Conservation (phyloP, 1,140 invertebrate species). For the Cotesia chilonis region DNA sequence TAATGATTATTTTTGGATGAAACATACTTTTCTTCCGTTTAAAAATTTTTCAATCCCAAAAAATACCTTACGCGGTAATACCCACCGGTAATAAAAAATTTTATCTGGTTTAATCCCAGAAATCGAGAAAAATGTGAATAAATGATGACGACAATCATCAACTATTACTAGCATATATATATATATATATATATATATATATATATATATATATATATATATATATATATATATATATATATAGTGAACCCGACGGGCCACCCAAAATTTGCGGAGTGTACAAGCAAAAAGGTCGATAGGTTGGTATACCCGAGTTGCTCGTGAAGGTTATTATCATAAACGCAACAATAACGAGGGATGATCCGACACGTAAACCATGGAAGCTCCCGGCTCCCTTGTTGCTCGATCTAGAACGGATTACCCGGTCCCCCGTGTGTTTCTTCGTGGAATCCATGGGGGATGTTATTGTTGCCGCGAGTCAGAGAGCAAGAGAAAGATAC, state of each 20-base stretch:
- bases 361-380: slow-evolving; percentile 63
- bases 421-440: slow-evolving; percentile 46
- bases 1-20: no score
- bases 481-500: slow-evolving; percentile 34
- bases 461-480: slow-evolving; percentile 61
- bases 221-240: no score
- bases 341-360: slow-evolving; percentile 67
- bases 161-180: no score
- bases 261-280: slow-evolving; percentile 1
- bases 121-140: not conserved
- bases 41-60: no score
- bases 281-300: not conserved
- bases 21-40: no score
- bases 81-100: no score
- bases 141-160: no score
- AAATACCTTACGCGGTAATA: no score
- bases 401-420: slow-evolving; percentile 53
- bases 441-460: slow-evolving; percentile 53
- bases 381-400: slow-evolving; percentile 38
- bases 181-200: no score
- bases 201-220: no score
- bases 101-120: not conserved
- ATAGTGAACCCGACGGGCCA: not conserved
- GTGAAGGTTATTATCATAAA: slow-evolving; percentile 63
- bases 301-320: slow-evolving; percentile 14